Evolutionary conservation across 2,797 vertebrate species (phyloP).

Genomic region (Nyctalus aviator): DNA sequence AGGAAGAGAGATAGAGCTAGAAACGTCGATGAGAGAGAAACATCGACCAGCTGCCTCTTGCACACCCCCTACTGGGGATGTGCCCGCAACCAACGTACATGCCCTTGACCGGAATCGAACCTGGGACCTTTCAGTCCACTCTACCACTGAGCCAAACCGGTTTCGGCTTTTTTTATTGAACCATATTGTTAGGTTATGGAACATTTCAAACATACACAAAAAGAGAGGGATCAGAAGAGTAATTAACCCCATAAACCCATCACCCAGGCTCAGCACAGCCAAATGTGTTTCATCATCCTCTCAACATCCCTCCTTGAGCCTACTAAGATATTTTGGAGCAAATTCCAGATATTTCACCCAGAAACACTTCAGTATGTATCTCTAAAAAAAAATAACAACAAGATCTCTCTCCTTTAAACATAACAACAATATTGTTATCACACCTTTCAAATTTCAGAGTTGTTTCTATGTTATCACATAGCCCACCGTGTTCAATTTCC

Average conservation of each 20-base stretch:
- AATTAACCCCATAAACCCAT: background rate
- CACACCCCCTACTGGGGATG: too few species aligned
- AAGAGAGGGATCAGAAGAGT: background rate
- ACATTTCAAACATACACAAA: background rate
- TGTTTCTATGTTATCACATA: background rate
- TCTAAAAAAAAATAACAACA: background rate
- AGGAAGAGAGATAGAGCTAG: too few species aligned
- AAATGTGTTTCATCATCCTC: background rate
- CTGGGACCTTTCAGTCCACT: too few species aligned
- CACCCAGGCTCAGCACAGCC: background rate
- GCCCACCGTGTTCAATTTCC: background rate
- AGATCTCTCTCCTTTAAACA: background rate
- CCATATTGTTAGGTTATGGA: background rate
- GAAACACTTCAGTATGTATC: background rate
- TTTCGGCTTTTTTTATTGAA: background rate
- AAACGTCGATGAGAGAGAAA: too few species aligned
- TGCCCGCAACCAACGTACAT: too few species aligned
- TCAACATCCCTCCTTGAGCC: background rate
- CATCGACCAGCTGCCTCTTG: too few species aligned
- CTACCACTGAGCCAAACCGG: too few species aligned
- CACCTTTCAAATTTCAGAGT: background rate
- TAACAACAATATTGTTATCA: background rate
- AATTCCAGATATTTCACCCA: background rate
- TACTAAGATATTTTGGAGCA: background rate
- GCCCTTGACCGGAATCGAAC: too few species aligned